Evolutionary conservation across 1,140 invertebrate genomes (phyloP).

Genomic region (Penaeus indicus): DNA sequence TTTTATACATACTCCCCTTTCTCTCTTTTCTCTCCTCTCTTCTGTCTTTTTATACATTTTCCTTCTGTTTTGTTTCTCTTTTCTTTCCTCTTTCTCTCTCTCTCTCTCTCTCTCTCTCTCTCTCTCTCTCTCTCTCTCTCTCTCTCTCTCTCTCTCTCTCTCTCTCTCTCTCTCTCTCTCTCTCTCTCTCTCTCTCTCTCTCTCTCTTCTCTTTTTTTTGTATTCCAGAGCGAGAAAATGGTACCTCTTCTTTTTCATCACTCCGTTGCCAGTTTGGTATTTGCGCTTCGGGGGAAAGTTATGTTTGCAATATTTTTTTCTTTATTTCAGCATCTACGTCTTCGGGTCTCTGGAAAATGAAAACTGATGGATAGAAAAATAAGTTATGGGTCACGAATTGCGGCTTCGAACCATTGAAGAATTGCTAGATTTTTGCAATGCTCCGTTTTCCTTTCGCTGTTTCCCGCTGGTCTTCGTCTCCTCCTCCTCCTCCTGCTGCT

Average conservation of each 20-base stretch:
- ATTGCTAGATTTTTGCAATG: constrained; percentile 24
- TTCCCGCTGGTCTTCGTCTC: neutral
- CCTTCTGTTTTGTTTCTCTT: neutral
- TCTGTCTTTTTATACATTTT: neutral
- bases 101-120: constrained; percentile 15
- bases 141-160: constrained; percentile 17
- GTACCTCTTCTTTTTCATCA: neutral
- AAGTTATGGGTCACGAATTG: constrained; percentile 44
- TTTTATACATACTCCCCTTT: neutral
- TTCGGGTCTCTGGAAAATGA: constrained; percentile 34
- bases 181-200: neutral
- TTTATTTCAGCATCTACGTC: neutral
- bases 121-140: constrained; percentile 1
- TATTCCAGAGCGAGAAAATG: constrained; percentile 8
- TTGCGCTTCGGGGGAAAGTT: too few species aligned
- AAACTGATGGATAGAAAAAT: constrained; percentile 49
- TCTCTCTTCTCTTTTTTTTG: neutral
- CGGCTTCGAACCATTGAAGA: constrained; percentile 20
- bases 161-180: neutral
- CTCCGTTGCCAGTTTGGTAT: neutral
- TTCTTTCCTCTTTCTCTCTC: neutral
- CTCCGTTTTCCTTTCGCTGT: neutral
- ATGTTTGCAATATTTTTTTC: constrained; percentile 21
- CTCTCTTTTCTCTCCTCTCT: neutral
- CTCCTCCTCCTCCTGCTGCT: neutral